phyloP scores from a whole-genome alignment of 2,113 vertebrate genomes.

The Bufo bufo region DNA sequence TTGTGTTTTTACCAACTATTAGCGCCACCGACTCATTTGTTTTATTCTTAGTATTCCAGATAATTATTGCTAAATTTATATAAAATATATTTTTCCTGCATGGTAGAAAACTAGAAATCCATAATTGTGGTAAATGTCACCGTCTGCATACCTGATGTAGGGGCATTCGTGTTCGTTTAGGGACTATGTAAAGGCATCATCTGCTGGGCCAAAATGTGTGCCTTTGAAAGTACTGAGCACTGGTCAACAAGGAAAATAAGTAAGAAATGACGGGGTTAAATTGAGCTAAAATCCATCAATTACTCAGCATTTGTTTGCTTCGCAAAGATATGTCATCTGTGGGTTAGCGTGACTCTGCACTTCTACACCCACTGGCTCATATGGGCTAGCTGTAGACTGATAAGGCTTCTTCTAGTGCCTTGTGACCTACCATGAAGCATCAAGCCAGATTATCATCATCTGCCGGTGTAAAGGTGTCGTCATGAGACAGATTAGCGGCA shows the following conservation, averaged over 20 bases:
- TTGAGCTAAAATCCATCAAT: background rate
- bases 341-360: slow-evolving; percentile 36
- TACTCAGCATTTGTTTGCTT: slow-evolving; percentile 33
- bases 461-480: too few species aligned
- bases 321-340: slow-evolving; percentile 12
- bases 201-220: too few species aligned
- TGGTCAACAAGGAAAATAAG: background rate
- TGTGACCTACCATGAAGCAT: background rate
- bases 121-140: background rate
- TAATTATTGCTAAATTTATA: background rate
- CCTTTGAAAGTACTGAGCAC: background rate
- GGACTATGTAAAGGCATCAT: too few species aligned
- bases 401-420: background rate
- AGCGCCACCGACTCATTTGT: background rate
- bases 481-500: too few species aligned
- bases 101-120: too few species aligned
- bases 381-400: background rate
- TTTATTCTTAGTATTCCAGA: background rate
- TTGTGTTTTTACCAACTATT: background rate
- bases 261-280: background rate
- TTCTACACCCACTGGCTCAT: slow-evolving; percentile 1
- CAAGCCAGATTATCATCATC: too few species aligned
- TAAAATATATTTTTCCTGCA: background rate
- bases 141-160: background rate
- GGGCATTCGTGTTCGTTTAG: too few species aligned